Percentiles rank a stretch among this genome's conserved stretches.
Conservation (phyloP, 2,888 invertebrate genomes). For the Rhamnusium bicolor region DNA sequence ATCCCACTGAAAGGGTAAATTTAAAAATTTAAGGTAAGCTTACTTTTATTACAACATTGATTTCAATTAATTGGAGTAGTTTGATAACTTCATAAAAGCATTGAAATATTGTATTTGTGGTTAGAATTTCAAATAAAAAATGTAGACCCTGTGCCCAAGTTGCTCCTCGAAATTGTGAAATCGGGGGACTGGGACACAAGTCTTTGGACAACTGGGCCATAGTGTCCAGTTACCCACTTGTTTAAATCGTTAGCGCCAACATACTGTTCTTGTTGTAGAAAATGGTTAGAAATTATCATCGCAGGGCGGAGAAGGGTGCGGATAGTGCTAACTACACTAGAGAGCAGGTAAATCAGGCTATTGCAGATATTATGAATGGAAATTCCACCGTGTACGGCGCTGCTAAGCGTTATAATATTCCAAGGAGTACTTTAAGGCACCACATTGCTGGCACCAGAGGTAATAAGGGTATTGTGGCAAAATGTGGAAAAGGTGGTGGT, state of each 20-base stretch:
- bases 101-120: not conserved
- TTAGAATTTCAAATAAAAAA: not conserved
- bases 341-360: not conserved
- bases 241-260: too few species aligned
- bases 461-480: slow-evolving; percentile 25
- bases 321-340: not conserved
- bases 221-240: not conserved
- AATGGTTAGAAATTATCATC: not conserved
- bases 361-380: slow-evolving; percentile 31
- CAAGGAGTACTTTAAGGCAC: slow-evolving; percentile 39
- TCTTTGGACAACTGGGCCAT: not conserved
- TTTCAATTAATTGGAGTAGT: not conserved
- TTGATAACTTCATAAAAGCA: not conserved
- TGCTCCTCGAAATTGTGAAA: not conserved
- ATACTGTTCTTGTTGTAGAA: not conserved
- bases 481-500: slow-evolving; percentile 38
- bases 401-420: slow-evolving; percentile 36
- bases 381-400: slow-evolving; percentile 36
- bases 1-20: not conserved
- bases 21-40: not conserved
- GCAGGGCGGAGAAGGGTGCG: not conserved
- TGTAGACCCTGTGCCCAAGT: not conserved
- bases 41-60: not conserved
- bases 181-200: not conserved
- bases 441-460: slow-evolving; percentile 34